These are phyloP conservation scores for Todiramphus saurophagus DNA, from an alignment of 2,113 vertebrate genomes.

Conservation along the genomic window DNA sequence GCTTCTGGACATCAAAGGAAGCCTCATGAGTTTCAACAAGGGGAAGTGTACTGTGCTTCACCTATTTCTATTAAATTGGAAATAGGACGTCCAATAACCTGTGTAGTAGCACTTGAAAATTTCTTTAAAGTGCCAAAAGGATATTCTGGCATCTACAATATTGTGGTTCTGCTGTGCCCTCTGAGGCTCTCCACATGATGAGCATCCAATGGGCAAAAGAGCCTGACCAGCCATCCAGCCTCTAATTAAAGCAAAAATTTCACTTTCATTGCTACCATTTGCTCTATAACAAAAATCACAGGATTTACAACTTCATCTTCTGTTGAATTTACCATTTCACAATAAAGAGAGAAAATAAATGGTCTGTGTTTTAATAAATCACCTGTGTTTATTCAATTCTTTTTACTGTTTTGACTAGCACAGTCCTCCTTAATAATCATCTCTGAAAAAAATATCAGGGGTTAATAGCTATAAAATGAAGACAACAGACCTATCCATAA, in stretches of 20 bases:
- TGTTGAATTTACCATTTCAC: not conserved
- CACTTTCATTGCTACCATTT: not conserved
- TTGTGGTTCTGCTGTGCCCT: not conserved
- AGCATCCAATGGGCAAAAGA: not conserved
- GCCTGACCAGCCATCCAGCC: not conserved
- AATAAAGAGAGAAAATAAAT: not conserved
- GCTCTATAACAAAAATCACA: not conserved
- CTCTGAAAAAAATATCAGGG: not conserved
- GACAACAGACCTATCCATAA: not conserved
- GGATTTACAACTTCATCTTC: not conserved
- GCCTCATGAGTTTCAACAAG: too few relatives aligned
- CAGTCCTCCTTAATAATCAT: not conserved
- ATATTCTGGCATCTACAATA: not conserved
- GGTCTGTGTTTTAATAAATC: not conserved
- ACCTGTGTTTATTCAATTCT: not conserved
- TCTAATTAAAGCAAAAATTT: not conserved
- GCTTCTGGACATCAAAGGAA: too few relatives aligned
- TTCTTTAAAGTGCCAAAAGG: not conserved
- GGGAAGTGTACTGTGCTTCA: too few relatives aligned
- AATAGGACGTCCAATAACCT: not conserved
- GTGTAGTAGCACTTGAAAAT: not conserved
- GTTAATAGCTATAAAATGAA: conserved; percentile 20
- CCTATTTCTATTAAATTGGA: not conserved
- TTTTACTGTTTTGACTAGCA: not conserved
- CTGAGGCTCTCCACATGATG: rapidly evolving